Evolutionary conservation across 2,113 vertebrate genomes (phyloP), one percentile per base, ranked within the genome.

Genomic region (Rhinolophus ferrumequinum): DNA sequence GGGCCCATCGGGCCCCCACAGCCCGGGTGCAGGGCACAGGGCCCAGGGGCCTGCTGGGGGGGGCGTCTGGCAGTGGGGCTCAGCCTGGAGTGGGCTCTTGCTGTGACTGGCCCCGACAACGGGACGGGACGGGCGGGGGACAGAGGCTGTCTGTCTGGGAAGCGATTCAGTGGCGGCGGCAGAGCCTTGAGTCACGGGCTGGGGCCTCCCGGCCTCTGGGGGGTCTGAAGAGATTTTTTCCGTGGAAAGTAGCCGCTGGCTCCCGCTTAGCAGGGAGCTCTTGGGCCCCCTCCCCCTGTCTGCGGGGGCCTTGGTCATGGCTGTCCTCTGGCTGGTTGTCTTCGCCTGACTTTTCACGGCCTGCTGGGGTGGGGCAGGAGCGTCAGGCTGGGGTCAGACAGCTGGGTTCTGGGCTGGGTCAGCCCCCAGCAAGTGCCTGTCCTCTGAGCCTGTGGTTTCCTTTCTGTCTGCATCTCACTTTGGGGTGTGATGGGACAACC

Each of bases 191-290:
- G 83, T 97, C 92, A 80, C 6, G 67, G 76, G 95, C 86, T 79
- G 90, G 90, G 88, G 87, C 88, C 47, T 54, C 38, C 18, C 0
- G 50, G 89, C 86, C 88, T 75, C 76, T 30, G 41, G 91, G 90
- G 79, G 88, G 54, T 67, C 92, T 91, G 90, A 80, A 85, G 93
- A 86, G 93, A 93, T 88, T 95, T 95, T 96, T 89, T 96, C 96
- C 62, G 2, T 94, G 95, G 95, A 83, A 96, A 96, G 83, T 64
- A 81, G 95, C 94, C 0, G 16, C 47, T 82, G 81, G 94, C 93
- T 58, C 18, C 64, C 22, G 38, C 24, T 58, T 1, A 26, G 81
- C 41, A 1, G 47, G 41, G 54, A 82, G 60, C 54, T 26, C 44
- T 11, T 9, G 8, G 18, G 2, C 44, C 41, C 54, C 58, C 22